Evolutionary conservation across 2,113 vertebrate species (phyloP), one percentile per base, ranked within the genome.

Genomic region (Apistogramma diplotaenia): DNA sequence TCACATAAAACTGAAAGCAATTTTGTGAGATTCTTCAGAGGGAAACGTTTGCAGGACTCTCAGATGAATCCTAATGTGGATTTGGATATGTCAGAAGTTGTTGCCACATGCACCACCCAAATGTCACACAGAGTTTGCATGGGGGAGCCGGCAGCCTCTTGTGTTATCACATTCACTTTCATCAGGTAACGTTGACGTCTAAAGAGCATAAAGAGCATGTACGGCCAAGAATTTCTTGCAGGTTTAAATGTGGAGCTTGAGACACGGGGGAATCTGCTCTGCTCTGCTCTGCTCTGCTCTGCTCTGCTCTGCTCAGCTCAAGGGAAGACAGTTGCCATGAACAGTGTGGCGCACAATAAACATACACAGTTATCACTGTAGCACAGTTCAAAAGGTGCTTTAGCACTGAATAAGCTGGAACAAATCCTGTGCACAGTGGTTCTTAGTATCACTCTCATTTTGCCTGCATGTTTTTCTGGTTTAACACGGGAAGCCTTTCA

Each of bases 31-130:
- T 51, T 19, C n/a, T 49, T 18, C 43, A 70, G 65, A 51, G 25
- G 65, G 25, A 51, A 51, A 51, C 3, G 29, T 2, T 70, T 27
- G 43, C 25, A 29, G 15, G 13, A 15, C 40, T 46, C 4, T 13
- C 13, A 15, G 40, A 43, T 15, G 15, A 5, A 46, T 16, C 13
- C 43, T 46, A 46, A 46, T 16, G 2, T 16, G 15, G 5, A 46
- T 46, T 16, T 46, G 5, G 25, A 67, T 67, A 27, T 23, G 18
- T 46, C 23, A 46, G 0, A 67, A 67, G 10, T 19, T 1, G 0
- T 7, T 29, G 16, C 29, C 40, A 70, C 19, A 29, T 67, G 9
- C 13, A 46, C 13, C 5, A 46, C 13, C 43, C 43, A 46, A 46
- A 46, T 16, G 15, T 19, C 40, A 49, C 5, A 27, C 23, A 27